phyloP scores from a whole-genome alignment of 2,113 vertebrate species.

The Poeciliopsis turrubarensis region DNA sequence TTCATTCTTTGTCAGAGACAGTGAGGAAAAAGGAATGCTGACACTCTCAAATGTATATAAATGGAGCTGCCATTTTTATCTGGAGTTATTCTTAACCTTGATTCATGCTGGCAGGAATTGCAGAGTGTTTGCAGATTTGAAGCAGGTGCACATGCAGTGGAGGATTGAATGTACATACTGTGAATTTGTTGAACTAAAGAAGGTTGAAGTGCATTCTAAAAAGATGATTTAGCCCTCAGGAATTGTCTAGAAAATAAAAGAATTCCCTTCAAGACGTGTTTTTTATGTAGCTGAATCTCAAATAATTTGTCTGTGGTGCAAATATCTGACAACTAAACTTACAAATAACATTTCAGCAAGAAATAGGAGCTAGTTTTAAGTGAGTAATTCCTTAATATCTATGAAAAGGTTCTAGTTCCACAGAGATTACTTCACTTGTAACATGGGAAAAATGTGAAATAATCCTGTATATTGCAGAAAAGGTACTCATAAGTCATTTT shows the following conservation, averaged over 20 bases:
- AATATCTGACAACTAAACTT: too few relatives aligned
- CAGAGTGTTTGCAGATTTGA: neutral
- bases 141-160: neutral
- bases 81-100: constrained; percentile 1
- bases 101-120: neutral
- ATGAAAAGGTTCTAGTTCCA: too few relatives aligned
- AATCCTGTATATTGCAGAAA: too few relatives aligned
- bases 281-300: too few relatives aligned
- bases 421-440: too few relatives aligned
- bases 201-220: neutral
- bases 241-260: neutral
- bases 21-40: constrained; percentile 29
- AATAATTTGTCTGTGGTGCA: too few relatives aligned
- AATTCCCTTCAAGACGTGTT: neutral
- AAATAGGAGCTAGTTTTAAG: too few relatives aligned
- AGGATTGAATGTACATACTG: neutral
- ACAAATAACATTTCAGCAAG: too few relatives aligned
- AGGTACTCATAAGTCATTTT: too few relatives aligned
- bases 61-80: constrained; percentile 10
- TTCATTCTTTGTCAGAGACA: constrained; percentile 38
- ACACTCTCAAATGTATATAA: constrained; percentile 49
- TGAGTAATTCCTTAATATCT: too few relatives aligned
- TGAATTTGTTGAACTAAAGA: neutral
- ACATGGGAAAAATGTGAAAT: too few relatives aligned
- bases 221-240: neutral